Percentiles rank a stretch among this genome's conserved stretches.
These are phyloP conservation scores for Hybos culiciformis DNA, from an alignment of 2,888 invertebrate genomes.

Conservation along the genomic window DNA sequence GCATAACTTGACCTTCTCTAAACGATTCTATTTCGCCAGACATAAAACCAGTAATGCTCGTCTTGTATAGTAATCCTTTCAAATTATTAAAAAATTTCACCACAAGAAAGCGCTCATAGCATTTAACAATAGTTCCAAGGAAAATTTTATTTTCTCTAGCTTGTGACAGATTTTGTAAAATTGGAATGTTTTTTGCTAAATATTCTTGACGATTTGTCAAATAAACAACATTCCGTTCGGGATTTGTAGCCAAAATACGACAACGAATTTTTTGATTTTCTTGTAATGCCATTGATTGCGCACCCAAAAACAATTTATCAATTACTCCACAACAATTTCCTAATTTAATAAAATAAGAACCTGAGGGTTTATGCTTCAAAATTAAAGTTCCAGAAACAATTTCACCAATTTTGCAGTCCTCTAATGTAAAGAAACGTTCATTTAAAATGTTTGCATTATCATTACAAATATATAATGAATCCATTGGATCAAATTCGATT, in stretches of 20 bases:
- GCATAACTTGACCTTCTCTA: conserved; percentile 28
- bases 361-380: conserved; percentile 35
- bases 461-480: conserved; percentile 52
- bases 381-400: conserved; percentile 40
- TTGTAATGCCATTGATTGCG: conserved; percentile 41
- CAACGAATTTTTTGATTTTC: conserved; percentile 44
- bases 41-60: conserved; percentile 16
- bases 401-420: conserved; percentile 42
- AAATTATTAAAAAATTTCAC: conserved; percentile 34
- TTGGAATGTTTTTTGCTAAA: conserved; percentile 39
- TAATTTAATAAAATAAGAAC: conserved; percentile 15
- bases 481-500: conserved; percentile 49
- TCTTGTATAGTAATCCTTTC: conserved; percentile 31
- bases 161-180: conserved; percentile 39
- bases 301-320: conserved; percentile 41
- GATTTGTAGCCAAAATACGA: conserved; percentile 42
- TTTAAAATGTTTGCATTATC: conserved; percentile 44
- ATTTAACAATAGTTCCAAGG: conserved; percentile 30
- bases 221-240: conserved; percentile 36
- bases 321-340: conserved; percentile 36
- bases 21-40: conserved; percentile 18
- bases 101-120: conserved; percentile 20
- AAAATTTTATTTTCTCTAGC: conserved; percentile 37
- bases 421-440: conserved; percentile 41
- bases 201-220: conserved; percentile 55